These are phyloP conservation scores for Rhinopomastus cyanomelas DNA, from an alignment of 2,113 vertebrate species.

Conservation along the genomic window DNA sequence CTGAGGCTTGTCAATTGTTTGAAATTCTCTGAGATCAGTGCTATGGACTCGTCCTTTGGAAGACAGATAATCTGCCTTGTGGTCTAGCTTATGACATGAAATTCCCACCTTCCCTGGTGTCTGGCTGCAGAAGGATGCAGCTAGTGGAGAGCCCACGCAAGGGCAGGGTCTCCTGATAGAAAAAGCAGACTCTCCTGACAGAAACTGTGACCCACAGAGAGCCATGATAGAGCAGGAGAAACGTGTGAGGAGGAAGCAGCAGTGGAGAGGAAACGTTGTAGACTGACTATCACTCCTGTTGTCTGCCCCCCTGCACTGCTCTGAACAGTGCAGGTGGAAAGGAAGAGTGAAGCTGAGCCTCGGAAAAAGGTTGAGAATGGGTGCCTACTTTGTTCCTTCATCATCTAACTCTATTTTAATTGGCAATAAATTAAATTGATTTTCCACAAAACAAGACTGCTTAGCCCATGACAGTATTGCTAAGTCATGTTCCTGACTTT, in stretches of 20 bases:
- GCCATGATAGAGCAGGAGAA: background rate
- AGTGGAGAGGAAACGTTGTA: background rate
- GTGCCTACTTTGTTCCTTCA: background rate
- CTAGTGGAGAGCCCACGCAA: accelerated
- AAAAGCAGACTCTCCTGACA: background rate
- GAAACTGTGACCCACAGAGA: background rate
- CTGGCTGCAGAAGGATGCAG: background rate
- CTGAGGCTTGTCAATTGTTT: background rate
- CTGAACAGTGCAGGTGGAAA: background rate
- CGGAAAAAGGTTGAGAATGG: background rate
- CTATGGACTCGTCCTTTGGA: background rate
- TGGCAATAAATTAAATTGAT: background rate
- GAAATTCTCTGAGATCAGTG: background rate
- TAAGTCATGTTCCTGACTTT: background rate
- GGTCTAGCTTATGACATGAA: background rate
- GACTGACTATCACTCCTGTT: background rate
- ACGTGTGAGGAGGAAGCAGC: background rate
- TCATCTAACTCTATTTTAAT: background rate
- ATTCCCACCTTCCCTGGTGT: background rate
- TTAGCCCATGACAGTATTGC: background rate
- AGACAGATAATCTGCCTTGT: background rate
- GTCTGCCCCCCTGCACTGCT: background rate
- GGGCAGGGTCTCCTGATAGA: no score
- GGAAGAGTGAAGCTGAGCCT: background rate
- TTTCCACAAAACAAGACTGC: background rate